Conservation (phyloP, 2,888 invertebrate species). For the Eupithecia pulchellata region DNA sequence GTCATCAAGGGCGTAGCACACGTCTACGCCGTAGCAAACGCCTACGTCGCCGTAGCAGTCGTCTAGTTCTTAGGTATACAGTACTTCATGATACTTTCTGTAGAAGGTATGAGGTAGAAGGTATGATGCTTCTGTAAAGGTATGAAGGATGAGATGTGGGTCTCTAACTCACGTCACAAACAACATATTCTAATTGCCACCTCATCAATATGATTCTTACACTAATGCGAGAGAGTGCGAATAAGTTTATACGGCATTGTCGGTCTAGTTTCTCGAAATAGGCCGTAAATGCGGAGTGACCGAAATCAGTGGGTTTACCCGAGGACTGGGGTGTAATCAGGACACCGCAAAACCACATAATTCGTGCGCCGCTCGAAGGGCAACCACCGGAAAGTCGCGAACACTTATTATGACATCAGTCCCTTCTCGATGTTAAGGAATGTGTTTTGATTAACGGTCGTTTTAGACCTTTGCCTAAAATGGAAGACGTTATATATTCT, state of each 20-base stretch:
- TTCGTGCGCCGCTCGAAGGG: slow-evolving; percentile 38
- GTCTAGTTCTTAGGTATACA: not conserved
- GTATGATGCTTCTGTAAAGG: too few species aligned
- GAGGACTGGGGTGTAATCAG: slow-evolving; percentile 42
- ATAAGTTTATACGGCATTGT: slow-evolving; percentile 10
- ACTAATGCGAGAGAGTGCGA: slow-evolving; percentile 5
- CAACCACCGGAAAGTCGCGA: slow-evolving; percentile 42
- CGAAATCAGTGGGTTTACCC: slow-evolving; percentile 36
- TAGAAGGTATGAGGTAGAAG: too few species aligned
- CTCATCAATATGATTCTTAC: not conserved
- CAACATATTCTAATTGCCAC: not conserved
- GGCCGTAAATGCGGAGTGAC: slow-evolving; percentile 31
- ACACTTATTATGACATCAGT: slow-evolving; percentile 46
- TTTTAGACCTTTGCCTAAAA: not conserved
- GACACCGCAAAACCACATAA: slow-evolving; percentile 47
- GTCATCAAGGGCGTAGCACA: too few species aligned
- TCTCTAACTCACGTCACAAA: not conserved
- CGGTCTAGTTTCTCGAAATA: slow-evolving; percentile 17
- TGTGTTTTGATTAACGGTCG: not conserved
- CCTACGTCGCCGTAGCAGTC: not conserved
- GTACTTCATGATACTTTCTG: not conserved
- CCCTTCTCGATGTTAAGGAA: slow-evolving; percentile 13
- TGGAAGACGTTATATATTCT: too few species aligned
- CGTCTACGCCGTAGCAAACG: not conserved
- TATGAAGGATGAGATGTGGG: too few species aligned